Percentiles rank a stretch among this genome's conserved stretches.
Evolutionary conservation across 2,797 vertebrate species (phyloP).

Genomic region (Cyprinodon diabolis): DNA sequence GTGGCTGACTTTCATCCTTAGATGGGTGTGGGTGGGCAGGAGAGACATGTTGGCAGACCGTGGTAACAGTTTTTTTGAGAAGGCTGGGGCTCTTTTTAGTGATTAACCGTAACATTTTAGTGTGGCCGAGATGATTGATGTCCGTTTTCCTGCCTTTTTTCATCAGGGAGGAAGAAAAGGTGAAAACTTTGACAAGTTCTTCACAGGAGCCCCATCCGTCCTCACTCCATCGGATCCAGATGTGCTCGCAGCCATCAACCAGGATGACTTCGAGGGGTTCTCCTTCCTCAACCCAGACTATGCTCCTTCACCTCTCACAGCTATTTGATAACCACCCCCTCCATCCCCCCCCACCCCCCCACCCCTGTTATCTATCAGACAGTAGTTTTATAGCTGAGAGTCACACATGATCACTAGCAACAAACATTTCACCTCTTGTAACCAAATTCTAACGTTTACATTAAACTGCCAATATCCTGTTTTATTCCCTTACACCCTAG

Average conservation of each 20-base stretch:
- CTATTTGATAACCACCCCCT: slow-evolving; percentile 69
- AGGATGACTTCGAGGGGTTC: slow-evolving; percentile 90
- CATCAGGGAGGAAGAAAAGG: slow-evolving; percentile 87
- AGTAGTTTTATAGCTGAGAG: slow-evolving; percentile 58
- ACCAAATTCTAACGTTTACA: slow-evolving; percentile 66
- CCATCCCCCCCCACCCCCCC: background rate
- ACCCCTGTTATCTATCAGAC: slow-evolving; percentile 2
- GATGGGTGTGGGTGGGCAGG: slow-evolving; percentile 30
- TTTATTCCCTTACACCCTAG: slow-evolving; percentile 33
- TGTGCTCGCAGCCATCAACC: slow-evolving; percentile 88
- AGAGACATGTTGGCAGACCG: slow-evolving; percentile 14
- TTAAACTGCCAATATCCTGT: slow-evolving; percentile 55
- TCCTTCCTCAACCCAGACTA: slow-evolving; percentile 88
- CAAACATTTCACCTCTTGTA: slow-evolving; percentile 35
- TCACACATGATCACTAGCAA: slow-evolving; percentile 39
- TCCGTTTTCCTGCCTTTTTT: slow-evolving; percentile 29
- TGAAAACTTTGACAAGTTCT: slow-evolving; percentile 94
- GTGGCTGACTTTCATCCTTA: slow-evolving; percentile 37
- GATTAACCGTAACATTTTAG: background rate
- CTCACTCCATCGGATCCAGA: slow-evolving; percentile 91
- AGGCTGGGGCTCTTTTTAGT: slow-evolving; percentile 1
- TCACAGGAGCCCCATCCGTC: slow-evolving; percentile 85
- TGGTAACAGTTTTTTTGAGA: slow-evolving; percentile 24
- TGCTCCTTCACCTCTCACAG: slow-evolving; percentile 78
- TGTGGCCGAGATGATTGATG: slow-evolving; percentile 12